Evolutionary conservation across 2,113 vertebrate species (phyloP), one percentile per base, ranked within the genome.

Genomic region (Mystacornis crossleyi): DNA sequence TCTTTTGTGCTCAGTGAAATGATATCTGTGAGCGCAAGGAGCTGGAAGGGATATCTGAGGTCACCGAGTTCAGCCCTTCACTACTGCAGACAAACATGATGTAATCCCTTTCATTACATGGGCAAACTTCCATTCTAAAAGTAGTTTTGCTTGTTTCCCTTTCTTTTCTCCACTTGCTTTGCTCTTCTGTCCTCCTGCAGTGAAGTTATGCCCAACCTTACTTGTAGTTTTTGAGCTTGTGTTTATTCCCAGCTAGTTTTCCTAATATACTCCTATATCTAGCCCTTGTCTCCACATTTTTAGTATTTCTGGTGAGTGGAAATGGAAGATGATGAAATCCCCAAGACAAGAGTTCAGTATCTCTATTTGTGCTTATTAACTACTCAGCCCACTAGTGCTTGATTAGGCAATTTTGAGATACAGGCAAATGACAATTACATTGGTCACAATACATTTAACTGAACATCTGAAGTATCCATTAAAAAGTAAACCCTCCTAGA

Each of bases 381-480:
- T 88, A 66, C 66, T 88, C 55, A 92, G 60, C 55, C 72, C 64
- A 51, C 72, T 92, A 33, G 54, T 48, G 75, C 88, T 81, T 88
- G 92, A 96, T 96, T 78, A 92, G 82, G 47, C 67, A 60, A 89
- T 94, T 94, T 34, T 78, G 64, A 90, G 80, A 81, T 64, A 17
- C 55, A 48, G 82, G 69, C 62, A 82, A 73, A 82, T 86, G 66
- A 50, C 74, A 88, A 94, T 93, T 81, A 77, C 50, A 29, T 78
- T 78, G 95, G 81, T 90, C 95, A 93, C 75, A 77, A 93, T 86
- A 89, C 75, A 95, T 93, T 90, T 89, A 93, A 83, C 69, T 81
- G 93, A 94, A 86, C 38, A 78, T 73, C 75, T 90, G 80, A 96
- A 96, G 75, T 93, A 92, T 79, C 79, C 90, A 89, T 96, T 95